These are phyloP conservation scores for Adoxophyes honmai DNA, from an alignment of 1,140 invertebrate species.

Conservation along the genomic window DNA sequence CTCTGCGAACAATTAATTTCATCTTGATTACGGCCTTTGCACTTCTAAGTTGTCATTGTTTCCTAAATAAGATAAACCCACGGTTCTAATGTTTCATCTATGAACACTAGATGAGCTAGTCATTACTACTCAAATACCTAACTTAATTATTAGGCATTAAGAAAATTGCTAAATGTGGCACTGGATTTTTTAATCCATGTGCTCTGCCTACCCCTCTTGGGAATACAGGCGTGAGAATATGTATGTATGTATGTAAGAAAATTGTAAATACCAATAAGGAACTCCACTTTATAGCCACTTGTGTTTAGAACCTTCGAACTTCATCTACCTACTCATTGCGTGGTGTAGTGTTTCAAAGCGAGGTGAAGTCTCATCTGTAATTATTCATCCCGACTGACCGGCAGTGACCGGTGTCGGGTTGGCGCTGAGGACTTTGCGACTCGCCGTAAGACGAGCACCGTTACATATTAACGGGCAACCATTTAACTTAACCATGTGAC, in stretches of 20 bases:
- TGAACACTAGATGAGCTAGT: too few relatives aligned
- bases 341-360: conserved; percentile 55
- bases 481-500: background rate
- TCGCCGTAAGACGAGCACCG: conserved; percentile 35
- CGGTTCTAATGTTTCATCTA: too few relatives aligned
- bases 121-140: too few relatives aligned
- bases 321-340: conserved; percentile 26
- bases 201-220: too few relatives aligned
- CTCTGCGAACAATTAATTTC: conserved; percentile 70
- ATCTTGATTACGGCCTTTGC: conserved; percentile 51
- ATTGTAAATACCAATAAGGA: too few relatives aligned
- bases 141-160: too few relatives aligned
- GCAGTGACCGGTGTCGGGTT: conserved; percentile 46
- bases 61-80: too few relatives aligned
- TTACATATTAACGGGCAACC: conserved; percentile 20
- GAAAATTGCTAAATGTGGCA: too few relatives aligned
- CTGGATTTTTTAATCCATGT: too few relatives aligned
- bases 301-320: conserved; percentile 26
- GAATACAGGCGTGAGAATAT: too few relatives aligned
- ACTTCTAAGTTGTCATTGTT: conserved; percentile 44
- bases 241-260: too few relatives aligned
- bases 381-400: conserved; percentile 51
- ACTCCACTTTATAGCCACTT: background rate
- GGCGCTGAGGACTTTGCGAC: conserved; percentile 36
- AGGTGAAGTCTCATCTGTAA: conserved; percentile 46